Evolutionary conservation across 2,888 invertebrate species (phyloP).

Genomic region (Xanthorhoe designata): DNA sequence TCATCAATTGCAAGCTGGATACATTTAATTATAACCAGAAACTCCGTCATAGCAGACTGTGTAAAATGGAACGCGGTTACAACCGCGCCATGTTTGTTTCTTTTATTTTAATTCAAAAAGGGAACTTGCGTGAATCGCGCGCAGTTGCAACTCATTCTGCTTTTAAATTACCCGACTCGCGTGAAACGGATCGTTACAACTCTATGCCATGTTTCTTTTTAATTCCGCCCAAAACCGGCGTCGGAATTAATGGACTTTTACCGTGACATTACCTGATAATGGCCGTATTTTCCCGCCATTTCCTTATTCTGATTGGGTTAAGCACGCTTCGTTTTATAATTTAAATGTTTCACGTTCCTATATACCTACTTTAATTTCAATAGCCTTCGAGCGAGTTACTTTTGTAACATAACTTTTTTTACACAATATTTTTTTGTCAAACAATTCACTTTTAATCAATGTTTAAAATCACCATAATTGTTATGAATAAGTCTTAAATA

Average conservation of each 20-base stretch:
- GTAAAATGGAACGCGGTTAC: constrained; percentile 24
- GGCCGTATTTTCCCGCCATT: constrained; percentile 41
- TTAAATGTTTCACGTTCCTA: constrained; percentile 15
- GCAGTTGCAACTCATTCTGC: constrained; percentile 4
- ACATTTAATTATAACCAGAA: constrained; percentile 31
- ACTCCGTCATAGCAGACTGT: constrained; percentile 22
- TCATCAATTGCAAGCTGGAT: constrained; percentile 28
- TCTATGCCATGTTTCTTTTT: constrained; percentile 35
- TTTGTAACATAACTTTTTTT: background rate
- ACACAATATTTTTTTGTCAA: background rate
- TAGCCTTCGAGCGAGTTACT: background rate
- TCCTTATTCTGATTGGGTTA: constrained; percentile 33
- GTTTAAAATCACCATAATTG: too few species aligned
- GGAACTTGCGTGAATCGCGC: constrained; percentile 9
- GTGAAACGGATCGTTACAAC: constrained; percentile 29
- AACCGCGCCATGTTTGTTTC: constrained; percentile 15
- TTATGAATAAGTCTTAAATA: too few species aligned
- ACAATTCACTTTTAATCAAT: too few species aligned
- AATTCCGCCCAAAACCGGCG: constrained; percentile 26
- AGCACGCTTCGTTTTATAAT: constrained; percentile 33
- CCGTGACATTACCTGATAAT: constrained; percentile 42
- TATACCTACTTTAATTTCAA: background rate
- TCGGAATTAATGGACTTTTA: constrained; percentile 37
- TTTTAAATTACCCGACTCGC: constrained; percentile 12
- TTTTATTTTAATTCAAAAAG: constrained; percentile 11